Percentiles rank a stretch among this genome's conserved stretches.
phyloP scores from a whole-genome alignment of 2,113 vertebrate species.

The Peromyscus maniculatus region DNA sequence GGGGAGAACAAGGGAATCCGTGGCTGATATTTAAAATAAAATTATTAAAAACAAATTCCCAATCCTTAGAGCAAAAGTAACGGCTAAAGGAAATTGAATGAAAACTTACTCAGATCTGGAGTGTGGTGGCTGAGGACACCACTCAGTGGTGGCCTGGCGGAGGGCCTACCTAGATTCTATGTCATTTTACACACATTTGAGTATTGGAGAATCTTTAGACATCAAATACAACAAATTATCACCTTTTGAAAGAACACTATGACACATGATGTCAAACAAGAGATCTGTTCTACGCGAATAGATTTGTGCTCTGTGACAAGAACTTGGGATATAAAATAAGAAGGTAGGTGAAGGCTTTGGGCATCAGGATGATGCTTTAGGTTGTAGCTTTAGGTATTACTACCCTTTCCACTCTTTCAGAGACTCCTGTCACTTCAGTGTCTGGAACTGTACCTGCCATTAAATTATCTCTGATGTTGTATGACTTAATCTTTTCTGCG shows the following conservation, averaged over 20 bases:
- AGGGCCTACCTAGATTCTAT: neutral
- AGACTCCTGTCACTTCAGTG: constrained; percentile 33
- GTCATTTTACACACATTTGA: neutral
- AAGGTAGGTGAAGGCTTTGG: neutral
- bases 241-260: constrained; percentile 17
- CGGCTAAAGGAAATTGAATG: neutral
- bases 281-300: neutral
- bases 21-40: no score
- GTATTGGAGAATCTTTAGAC: constrained; percentile 3
- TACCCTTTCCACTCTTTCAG: neutral
- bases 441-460: neutral
- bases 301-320: neutral
- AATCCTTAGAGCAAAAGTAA: constrained; percentile 4
- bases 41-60: neutral
- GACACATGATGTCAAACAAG: neutral
- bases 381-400: neutral
- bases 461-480: constrained; percentile 58
- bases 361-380: neutral
- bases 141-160: fast-evolving
- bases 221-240: neutral
- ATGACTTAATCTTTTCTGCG: constrained; percentile 61
- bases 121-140: neutral
- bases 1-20: no score
- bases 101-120: neutral
- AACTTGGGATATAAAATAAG: constrained; percentile 10